Conservation (phyloP, 2,888 invertebrate species). For the Ptycholaimellus sp. region DNA sequence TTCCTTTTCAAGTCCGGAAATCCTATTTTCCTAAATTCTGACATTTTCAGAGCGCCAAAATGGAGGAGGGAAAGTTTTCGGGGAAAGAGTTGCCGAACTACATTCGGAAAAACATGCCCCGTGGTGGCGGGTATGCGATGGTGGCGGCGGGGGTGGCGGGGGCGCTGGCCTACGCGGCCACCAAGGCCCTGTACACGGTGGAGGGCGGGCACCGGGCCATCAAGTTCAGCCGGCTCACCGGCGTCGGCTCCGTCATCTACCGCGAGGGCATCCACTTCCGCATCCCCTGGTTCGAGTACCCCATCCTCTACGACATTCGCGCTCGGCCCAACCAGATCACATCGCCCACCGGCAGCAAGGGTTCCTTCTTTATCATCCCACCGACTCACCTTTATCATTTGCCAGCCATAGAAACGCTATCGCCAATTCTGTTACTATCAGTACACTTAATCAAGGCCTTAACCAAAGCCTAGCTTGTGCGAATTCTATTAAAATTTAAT, state of each 20-base stretch:
- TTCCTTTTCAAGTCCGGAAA: too few species aligned
- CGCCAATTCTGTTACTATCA: neutral
- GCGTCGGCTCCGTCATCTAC: conserved; percentile 66
- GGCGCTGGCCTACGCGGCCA: too few species aligned
- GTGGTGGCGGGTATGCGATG: too few species aligned
- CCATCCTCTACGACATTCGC: conserved; percentile 93
- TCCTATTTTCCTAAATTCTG: too few species aligned
- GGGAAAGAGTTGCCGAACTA: too few species aligned
- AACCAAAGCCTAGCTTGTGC: too few species aligned
- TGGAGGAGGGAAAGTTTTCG: too few species aligned
- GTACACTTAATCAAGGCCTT: neutral
- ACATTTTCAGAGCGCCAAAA: too few species aligned
- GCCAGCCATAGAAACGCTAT: neutral
- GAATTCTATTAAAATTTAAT: too few species aligned
- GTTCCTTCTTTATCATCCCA: conserved; percentile 9
- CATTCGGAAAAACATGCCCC: too few species aligned
- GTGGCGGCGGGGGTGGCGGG: too few species aligned
- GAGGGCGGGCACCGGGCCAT: conserved; percentile 97
- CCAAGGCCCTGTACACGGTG: too few species aligned
- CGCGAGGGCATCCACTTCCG: conserved; percentile 92
- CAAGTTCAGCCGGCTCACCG: conserved; percentile 84
- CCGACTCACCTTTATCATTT: neutral
- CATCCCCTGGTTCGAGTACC: conserved; percentile 95
- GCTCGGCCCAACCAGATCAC: conserved; percentile 89
- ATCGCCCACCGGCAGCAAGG: conserved; percentile 80